These are phyloP conservation scores for Leucopternis melanops DNA, from an alignment of 2,113 vertebrate genomes.

Conservation along the genomic window DNA sequence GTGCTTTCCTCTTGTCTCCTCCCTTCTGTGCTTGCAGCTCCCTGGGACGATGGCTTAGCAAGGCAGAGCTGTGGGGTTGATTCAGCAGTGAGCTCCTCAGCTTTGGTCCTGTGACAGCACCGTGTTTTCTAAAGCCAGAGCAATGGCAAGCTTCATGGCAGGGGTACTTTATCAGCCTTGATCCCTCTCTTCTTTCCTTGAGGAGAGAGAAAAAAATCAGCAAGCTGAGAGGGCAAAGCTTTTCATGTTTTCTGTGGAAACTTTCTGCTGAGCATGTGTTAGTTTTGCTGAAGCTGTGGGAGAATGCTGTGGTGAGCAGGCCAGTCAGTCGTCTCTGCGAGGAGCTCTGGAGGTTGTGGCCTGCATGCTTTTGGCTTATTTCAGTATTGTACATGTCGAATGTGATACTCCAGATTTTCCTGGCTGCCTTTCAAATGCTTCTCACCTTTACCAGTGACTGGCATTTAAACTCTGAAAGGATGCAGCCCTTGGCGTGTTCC, in stretches of 20 bases:
- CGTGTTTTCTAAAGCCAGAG: neutral
- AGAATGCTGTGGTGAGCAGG: neutral
- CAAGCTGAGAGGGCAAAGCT: neutral
- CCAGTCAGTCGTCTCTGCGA: neutral
- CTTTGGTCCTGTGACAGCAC: neutral
- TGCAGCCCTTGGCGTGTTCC: neutral
- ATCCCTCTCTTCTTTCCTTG: neutral
- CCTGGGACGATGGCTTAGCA: neutral
- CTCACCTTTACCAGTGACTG: neutral
- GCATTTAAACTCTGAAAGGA: neutral
- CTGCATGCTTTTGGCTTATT: neutral
- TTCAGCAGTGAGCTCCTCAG: neutral
- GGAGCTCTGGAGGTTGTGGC: neutral
- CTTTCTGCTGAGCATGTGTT: neutral
- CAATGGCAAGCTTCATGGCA: too few relatives aligned
- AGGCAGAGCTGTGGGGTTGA: neutral
- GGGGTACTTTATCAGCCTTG: neutral
- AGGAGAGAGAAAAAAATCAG: too few relatives aligned
- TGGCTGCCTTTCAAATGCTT: neutral
- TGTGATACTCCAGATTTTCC: neutral
- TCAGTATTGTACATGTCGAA: neutral
- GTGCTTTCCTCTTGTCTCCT: neutral
- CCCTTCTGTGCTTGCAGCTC: neutral
- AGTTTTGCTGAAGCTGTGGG: neutral
- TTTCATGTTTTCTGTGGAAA: neutral